Conservation (phyloP, 1,140 invertebrate species). For the Lutraria rhynchaena region DNA sequence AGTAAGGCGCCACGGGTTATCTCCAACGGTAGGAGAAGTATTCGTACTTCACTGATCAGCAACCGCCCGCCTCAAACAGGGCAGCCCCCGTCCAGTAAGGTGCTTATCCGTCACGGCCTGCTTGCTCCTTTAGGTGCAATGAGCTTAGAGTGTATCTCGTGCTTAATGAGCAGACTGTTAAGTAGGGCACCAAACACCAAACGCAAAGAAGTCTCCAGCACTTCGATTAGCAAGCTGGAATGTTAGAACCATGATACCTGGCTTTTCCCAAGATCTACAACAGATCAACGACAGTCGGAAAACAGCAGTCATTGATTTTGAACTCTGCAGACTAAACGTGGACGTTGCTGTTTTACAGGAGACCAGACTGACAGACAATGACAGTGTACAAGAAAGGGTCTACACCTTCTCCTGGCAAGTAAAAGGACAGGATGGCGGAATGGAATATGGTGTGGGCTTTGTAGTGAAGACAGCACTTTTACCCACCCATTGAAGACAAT, state of each 20-base stretch:
- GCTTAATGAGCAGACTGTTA: no score
- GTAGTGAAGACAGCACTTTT: constrained; percentile 33
- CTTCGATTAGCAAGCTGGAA: constrained; percentile 19
- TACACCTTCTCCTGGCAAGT: no score
- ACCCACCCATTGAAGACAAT: neutral
- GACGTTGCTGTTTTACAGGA: constrained; percentile 42
- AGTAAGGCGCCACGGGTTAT: constrained; percentile 19
- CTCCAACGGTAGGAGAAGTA: constrained; percentile 14
- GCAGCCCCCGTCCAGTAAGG: constrained; percentile 31
- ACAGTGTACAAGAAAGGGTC: no score
- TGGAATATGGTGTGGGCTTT: neutral
- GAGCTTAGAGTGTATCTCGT: neutral
- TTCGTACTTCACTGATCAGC: no score
- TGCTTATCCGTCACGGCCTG: constrained; percentile 9
- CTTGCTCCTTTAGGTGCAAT: constrained; percentile 40
- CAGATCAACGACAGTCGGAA: constrained; percentile 38
- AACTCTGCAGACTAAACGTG: no score
- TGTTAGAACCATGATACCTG: no score
- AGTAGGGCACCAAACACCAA: constrained; percentile 30
- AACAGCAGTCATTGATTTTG: constrained; percentile 55
- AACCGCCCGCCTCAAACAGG: constrained; percentile 27
- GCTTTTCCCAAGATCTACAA: constrained; percentile 33
- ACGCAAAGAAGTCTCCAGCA: neutral
- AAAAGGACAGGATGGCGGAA: neutral
- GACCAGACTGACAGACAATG: constrained; percentile 37